Conservation (phyloP, 2,797 vertebrate genomes). For the Podargus strigoides region DNA sequence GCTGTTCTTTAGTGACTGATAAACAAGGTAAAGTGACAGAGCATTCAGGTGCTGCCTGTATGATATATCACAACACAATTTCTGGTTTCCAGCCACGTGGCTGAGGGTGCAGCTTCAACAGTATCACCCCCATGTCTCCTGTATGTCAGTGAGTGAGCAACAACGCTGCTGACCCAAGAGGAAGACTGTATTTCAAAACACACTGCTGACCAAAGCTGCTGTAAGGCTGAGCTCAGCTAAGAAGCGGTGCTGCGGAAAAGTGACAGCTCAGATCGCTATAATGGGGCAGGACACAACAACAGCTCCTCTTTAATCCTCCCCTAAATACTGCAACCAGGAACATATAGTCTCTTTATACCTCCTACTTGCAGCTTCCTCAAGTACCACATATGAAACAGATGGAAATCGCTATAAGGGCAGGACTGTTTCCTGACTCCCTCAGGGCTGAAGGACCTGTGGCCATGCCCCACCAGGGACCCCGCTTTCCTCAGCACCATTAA, state of each 20-base stretch:
- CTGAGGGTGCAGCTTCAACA: not conserved
- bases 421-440: not conserved
- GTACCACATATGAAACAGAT: not conserved
- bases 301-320: not conserved
- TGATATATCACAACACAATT: not conserved
- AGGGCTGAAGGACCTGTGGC: not conserved
- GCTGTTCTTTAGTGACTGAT: not conserved
- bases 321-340: constrained; percentile 8
- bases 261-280: not conserved
- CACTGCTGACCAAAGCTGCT: not conserved
- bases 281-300: not conserved
- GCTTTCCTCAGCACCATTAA: not conserved
- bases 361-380: not conserved
- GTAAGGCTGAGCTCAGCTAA: not conserved
- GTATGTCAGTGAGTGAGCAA: not conserved
- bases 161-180: not conserved
- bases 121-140: not conserved
- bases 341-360: not conserved
- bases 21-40: not conserved
- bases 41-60: not conserved
- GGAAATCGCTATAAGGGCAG: not conserved
- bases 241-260: not conserved
- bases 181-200: not conserved
- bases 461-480: accelerated
- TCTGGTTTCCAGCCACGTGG: not conserved